Evolutionary conservation across 1,140 invertebrate species (phyloP).

Genomic region (Himalopsyche phryganea): DNA sequence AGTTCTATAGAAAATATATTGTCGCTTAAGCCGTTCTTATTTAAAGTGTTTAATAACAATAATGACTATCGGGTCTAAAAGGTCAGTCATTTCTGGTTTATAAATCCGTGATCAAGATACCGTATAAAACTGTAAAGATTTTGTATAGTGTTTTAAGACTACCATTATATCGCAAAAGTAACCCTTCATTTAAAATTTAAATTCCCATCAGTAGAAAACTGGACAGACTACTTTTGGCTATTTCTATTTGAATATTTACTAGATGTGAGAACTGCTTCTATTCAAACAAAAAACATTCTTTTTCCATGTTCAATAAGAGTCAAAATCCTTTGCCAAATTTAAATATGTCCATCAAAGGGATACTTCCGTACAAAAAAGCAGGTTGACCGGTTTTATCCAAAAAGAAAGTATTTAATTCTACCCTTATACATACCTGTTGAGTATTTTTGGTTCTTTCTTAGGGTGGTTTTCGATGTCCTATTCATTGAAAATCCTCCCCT

Average conservation of each 20-base stretch:
- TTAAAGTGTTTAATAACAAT: conserved; percentile 1
- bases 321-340: background rate
- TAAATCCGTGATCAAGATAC: conserved; percentile 5
- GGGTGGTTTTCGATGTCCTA: conserved; percentile 19
- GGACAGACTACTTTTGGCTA: conserved; percentile 49
- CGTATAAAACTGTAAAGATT: background rate
- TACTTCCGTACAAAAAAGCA: conserved; percentile 30
- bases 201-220: conserved; percentile 37
- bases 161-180: conserved; percentile 7
- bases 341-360: conserved; percentile 28
- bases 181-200: conserved; percentile 27
- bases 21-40: background rate
- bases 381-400: conserved; percentile 32
- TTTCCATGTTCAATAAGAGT: background rate
- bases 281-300: conserved; percentile 1
- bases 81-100: conserved; percentile 20
- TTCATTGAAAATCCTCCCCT: conserved; percentile 24
- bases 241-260: conserved; percentile 29
- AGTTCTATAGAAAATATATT: background rate
- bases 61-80: conserved; percentile 21
- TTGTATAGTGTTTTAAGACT: conserved; percentile 7
- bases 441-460: conserved; percentile 11
- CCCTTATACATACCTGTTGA: background rate
- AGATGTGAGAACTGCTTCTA: background rate
- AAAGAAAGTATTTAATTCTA: conserved; percentile 12